phyloP scores from a whole-genome alignment of 2,888 invertebrate genomes.

The Fragum fragum region DNA sequence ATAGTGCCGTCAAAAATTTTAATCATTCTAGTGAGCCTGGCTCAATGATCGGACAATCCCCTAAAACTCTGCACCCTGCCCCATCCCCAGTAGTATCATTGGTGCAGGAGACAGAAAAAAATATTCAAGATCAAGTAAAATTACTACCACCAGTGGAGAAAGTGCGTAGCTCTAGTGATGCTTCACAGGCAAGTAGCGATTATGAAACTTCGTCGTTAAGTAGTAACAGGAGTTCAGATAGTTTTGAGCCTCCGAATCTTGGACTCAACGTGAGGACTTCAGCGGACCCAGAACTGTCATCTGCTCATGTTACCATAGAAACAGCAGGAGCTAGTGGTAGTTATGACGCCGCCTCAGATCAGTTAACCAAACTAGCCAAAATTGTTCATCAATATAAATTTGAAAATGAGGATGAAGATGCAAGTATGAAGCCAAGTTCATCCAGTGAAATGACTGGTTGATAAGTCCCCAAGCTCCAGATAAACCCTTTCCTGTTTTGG shows the following conservation, averaged over 20 bases:
- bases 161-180: conserved; percentile 67
- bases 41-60: conserved; percentile 67
- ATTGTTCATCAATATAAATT: conserved; percentile 83
- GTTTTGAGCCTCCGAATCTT: conserved; percentile 55
- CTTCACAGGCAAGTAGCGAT: conserved; percentile 58
- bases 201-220: conserved; percentile 39
- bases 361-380: conserved; percentile 81
- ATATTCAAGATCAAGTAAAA: conserved; percentile 59
- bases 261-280: conserved; percentile 56
- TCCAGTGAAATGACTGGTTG: background rate
- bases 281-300: conserved; percentile 61
- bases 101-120: conserved; percentile 65
- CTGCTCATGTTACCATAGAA: conserved; percentile 53
- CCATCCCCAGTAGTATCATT: conserved; percentile 79
- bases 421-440: conserved; percentile 13
- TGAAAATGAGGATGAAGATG: conserved; percentile 54
- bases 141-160: conserved; percentile 77
- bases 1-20: conserved; percentile 7
- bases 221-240: conserved; percentile 52
- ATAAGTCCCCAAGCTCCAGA: background rate
- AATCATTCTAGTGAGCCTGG: conserved; percentile 40
- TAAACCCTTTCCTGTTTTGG: too few relatives aligned
- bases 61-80: conserved; percentile 81
- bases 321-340: conserved; percentile 22
- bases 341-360: conserved; percentile 71